Conservation (phyloP, 2,113 vertebrate genomes). For the Rhynchopsitta pachyrhyncha region DNA sequence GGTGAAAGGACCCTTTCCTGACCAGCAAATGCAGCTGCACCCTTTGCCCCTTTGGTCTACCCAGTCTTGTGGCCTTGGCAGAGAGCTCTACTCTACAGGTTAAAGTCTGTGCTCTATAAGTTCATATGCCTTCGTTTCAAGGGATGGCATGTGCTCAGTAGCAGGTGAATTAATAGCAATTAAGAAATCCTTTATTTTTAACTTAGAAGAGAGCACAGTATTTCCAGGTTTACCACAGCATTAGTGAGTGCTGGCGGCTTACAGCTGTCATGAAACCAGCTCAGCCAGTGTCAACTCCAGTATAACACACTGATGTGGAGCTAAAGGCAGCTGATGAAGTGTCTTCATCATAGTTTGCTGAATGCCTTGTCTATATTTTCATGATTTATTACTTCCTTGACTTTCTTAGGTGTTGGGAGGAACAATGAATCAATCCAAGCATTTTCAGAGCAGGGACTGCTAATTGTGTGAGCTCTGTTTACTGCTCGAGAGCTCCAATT, state of each 20-base stretch:
- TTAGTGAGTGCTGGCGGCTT: not conserved
- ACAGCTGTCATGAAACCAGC: not conserved
- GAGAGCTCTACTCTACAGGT: not conserved
- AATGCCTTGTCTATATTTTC: conserved; percentile 11
- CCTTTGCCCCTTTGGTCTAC: not conserved
- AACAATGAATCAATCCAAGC: conserved; percentile 27
- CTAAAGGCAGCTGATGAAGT: conserved; percentile 1
- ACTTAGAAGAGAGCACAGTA: not conserved
- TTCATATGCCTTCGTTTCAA: not conserved
- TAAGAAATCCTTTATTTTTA: not conserved
- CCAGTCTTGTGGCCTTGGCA: not conserved
- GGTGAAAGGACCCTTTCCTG: not conserved
- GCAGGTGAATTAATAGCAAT: not conserved
- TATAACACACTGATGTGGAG: not conserved
- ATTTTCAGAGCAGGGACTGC: not conserved
- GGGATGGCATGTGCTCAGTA: rapidly evolving
- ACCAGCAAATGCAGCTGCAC: not conserved
- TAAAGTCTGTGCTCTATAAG: not conserved
- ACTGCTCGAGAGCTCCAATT: not conserved
- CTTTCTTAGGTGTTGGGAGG: conserved; percentile 1
- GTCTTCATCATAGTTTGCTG: conserved; percentile 17
- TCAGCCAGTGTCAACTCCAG: not conserved
- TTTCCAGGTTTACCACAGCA: rapidly evolving
- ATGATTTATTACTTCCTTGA: conserved; percentile 46
- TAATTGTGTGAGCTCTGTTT: conserved; percentile 40